phyloP scores from a whole-genome alignment of 1,140 invertebrate species.

The Drosophila melanica region DNA sequence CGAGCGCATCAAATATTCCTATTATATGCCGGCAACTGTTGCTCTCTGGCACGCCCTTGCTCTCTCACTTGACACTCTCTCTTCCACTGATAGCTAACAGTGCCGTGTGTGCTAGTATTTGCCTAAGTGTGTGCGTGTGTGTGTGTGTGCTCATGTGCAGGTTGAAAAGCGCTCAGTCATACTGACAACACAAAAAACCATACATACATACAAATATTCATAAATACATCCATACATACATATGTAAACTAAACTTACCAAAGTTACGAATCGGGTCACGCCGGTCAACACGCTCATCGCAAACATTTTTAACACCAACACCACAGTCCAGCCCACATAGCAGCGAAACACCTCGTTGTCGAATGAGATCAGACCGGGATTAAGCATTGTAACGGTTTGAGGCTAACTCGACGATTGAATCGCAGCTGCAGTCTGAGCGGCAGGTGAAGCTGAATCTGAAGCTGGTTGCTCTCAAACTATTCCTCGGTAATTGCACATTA shows the following conservation, averaged over 20 bases:
- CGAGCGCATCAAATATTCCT: slow-evolving; percentile 13
- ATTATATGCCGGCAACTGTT: slow-evolving; percentile 28
- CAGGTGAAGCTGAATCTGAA: background rate
- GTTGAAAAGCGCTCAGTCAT: slow-evolving; percentile 28
- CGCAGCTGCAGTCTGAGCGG: background rate
- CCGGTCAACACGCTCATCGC: slow-evolving; percentile 86
- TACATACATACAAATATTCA: background rate
- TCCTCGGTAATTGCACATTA: background rate
- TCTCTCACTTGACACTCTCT: slow-evolving; percentile 1
- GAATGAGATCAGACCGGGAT: slow-evolving; percentile 56
- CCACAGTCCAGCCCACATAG: slow-evolving; percentile 86
- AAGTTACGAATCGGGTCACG: slow-evolving; percentile 85
- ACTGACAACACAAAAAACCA: slow-evolving; percentile 19
- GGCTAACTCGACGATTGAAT: slow-evolving; percentile 34
- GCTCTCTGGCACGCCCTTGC: background rate
- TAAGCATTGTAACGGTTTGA: slow-evolving; percentile 42
- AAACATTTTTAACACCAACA: slow-evolving; percentile 87
- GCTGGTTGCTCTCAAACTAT: background rate
- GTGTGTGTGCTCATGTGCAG: background rate
- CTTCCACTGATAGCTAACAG: slow-evolving; percentile 14
- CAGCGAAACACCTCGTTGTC: slow-evolving; percentile 84
- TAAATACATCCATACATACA: background rate
- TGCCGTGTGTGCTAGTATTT: background rate
- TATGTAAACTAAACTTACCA: slow-evolving; percentile 83
- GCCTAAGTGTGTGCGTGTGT: background rate